These are phyloP conservation scores for Eulithis prunata DNA, from an alignment of 2,888 invertebrate genomes.

Conservation along the genomic window DNA sequence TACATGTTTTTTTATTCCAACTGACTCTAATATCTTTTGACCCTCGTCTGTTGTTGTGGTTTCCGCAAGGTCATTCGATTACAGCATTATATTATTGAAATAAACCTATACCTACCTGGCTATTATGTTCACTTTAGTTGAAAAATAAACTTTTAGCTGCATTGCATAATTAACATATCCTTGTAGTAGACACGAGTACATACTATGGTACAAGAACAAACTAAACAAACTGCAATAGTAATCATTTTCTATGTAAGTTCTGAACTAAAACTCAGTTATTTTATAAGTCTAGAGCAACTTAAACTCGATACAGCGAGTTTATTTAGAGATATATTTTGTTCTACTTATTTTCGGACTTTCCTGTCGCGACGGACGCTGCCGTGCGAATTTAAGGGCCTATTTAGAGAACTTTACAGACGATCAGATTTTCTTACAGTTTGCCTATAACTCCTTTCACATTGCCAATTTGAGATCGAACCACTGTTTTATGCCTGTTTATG, in stretches of 20 bases:
- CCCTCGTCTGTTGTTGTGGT: not conserved
- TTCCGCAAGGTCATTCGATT: not conserved
- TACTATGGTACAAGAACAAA: no score
- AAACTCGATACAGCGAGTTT: slow-evolving; percentile 64
- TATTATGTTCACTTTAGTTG: no score
- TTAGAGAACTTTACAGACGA: slow-evolving; percentile 36
- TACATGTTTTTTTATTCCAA: not conserved
- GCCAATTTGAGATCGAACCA: not conserved
- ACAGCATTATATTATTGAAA: not conserved
- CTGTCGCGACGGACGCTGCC: slow-evolving; percentile 73
- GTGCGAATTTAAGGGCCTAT: slow-evolving; percentile 78
- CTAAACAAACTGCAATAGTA: slow-evolving; percentile 24
- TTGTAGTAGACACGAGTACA: slow-evolving; percentile 1
- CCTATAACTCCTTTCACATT: not conserved
- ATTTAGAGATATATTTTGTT: slow-evolving; percentile 80
- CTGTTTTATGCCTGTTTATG: not conserved
- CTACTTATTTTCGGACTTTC: slow-evolving; percentile 79
- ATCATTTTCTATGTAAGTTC: slow-evolving; percentile 26
- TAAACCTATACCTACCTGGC: not conserved
- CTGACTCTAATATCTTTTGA: not conserved
- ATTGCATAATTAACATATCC: no score
- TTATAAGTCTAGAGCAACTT: slow-evolving; percentile 47
- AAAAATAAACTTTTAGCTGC: not conserved
- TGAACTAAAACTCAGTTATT: slow-evolving; percentile 23
- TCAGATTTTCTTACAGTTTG: slow-evolving; percentile 6